phyloP scores from a whole-genome alignment of 2,797 vertebrate species.

The Spheniscus humboldti region DNA sequence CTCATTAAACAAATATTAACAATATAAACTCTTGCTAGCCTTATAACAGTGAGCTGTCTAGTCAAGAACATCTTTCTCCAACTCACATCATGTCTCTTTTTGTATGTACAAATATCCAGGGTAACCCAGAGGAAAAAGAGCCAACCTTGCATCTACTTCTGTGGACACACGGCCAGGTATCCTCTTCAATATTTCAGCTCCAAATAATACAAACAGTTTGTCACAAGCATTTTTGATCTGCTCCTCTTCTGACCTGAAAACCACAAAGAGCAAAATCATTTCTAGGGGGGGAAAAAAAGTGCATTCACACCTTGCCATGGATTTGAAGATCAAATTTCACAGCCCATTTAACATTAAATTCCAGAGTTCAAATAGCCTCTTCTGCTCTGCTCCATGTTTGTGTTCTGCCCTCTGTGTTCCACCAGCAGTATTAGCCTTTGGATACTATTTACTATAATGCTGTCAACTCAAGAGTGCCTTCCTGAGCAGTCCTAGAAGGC shows the following conservation, averaged over 20 bases:
- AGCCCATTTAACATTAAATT: neutral
- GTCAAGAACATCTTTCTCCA: neutral
- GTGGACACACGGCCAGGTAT: slow-evolving; percentile 96
- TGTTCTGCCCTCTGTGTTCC: neutral
- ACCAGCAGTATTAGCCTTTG: neutral
- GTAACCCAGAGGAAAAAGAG: neutral
- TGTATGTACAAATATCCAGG: neutral
- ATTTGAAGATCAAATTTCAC: neutral
- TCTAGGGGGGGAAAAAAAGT: neutral
- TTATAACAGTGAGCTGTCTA: neutral
- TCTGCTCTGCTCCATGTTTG: neutral
- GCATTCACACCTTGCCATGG: neutral
- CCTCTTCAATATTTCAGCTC: slow-evolving; percentile 93
- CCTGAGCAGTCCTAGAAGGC: neutral
- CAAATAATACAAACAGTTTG: slow-evolving; percentile 93
- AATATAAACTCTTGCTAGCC: neutral
- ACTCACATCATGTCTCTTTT: neutral
- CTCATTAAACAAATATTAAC: neutral
- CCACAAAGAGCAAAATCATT: neutral
- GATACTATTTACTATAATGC: neutral
- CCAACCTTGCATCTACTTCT: slow-evolving; percentile 94
- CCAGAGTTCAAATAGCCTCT: neutral
- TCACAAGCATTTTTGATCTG: slow-evolving; percentile 90
- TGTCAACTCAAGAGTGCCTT: neutral
- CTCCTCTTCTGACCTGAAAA: slow-evolving; percentile 84